These are phyloP conservation scores for Falco naumanni DNA, from an alignment of 2,797 vertebrate species.

Conservation along the genomic window DNA sequence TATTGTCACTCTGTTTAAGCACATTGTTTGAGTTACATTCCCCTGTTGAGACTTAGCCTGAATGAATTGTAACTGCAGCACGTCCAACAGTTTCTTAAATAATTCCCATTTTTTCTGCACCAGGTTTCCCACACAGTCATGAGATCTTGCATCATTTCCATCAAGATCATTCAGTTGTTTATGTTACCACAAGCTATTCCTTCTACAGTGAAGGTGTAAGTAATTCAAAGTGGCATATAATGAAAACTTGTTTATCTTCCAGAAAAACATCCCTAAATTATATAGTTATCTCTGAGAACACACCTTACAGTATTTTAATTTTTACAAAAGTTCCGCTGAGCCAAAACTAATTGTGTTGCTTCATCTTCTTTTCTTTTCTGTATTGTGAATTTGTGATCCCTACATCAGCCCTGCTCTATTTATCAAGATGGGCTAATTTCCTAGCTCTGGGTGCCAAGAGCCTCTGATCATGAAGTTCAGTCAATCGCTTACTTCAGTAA, in stretches of 20 bases:
- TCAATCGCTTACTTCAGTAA: conserved; percentile 76
- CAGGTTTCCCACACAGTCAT: conserved; percentile 15
- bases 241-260: conserved; percentile 32
- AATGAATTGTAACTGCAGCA: conserved; percentile 51
- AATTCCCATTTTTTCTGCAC: conserved; percentile 66
- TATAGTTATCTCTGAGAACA: neutral
- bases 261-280: conserved; percentile 1
- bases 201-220: conserved; percentile 17
- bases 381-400: conserved; percentile 16
- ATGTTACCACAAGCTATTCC: conserved; percentile 53
- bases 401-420: conserved; percentile 46
- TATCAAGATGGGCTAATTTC: conserved; percentile 65
- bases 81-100: conserved; percentile 72
- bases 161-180: conserved; percentile 46
- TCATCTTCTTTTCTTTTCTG: neutral
- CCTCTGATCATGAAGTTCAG: conserved; percentile 72
- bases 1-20: conserved; percentile 41
- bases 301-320: neutral
- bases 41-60: conserved; percentile 61
- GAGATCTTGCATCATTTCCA: neutral
- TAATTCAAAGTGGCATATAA: neutral
- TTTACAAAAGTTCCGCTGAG: conserved; percentile 6
- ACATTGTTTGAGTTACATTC: conserved; percentile 33
- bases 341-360: neutral
- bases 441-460: conserved; percentile 55